Evolutionary conservation across 2,888 invertebrate genomes (phyloP).

Genomic region (Drosophila anceps): DNA sequence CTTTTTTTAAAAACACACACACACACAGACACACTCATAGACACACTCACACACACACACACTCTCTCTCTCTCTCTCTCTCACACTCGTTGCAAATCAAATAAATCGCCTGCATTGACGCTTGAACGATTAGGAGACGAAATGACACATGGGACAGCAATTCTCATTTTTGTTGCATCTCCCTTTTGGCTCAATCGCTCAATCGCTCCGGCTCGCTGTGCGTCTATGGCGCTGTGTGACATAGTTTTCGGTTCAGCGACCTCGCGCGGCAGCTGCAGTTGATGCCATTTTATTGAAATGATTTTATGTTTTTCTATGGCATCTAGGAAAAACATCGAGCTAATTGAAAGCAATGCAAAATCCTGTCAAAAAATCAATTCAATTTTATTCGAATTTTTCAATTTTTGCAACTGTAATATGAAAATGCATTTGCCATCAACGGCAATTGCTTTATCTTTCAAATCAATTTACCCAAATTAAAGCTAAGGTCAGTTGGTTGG

Average conservation of each 20-base stretch:
- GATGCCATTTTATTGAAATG: conserved; percentile 20
- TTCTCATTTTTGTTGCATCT: conserved; percentile 36
- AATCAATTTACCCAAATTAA: not conserved
- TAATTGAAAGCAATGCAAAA: conserved; percentile 29
- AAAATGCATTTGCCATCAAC: not conserved
- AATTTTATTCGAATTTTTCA: conserved; percentile 10
- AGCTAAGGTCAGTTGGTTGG: not conserved
- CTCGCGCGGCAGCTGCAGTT: conserved; percentile 22
- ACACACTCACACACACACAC: conserved; percentile 5
- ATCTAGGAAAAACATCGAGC: conserved; percentile 5
- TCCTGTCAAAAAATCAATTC: conserved; percentile 6
- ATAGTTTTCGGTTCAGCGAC: conserved; percentile 40
- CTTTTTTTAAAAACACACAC: conserved; percentile 12
- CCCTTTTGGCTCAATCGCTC: not conserved
- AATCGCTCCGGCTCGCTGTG: not conserved
- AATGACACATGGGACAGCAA: conserved; percentile 50
- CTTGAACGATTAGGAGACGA: conserved; percentile 50
- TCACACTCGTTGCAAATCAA: conserved; percentile 35
- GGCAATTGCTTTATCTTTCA: not conserved
- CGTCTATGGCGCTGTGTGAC: conserved; percentile 8
- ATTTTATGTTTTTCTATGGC: conserved; percentile 18
- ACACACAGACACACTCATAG: conserved; percentile 3
- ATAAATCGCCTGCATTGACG: conserved; percentile 55
- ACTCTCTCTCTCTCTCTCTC: not conserved
- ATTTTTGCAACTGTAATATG: not conserved